Conservation (phyloP, 2,888 invertebrate genomes). For the Nysson spinosus region DNA sequence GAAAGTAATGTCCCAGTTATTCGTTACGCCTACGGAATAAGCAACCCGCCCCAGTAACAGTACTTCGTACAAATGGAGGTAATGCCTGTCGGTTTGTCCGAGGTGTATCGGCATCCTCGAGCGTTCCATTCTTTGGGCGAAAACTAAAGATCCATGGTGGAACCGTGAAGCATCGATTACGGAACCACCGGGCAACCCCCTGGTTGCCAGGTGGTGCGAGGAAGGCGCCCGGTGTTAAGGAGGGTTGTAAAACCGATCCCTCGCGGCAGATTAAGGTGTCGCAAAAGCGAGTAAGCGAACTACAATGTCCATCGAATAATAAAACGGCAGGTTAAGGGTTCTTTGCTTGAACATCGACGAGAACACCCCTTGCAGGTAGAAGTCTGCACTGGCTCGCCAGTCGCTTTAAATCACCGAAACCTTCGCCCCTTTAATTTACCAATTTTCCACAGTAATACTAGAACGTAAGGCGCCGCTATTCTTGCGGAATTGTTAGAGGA, state of each 20-base stretch:
- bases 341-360: background rate
- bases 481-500: background rate
- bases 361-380: conserved; percentile 30
- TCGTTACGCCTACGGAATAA: background rate
- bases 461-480: conserved; percentile 30
- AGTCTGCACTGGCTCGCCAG: conserved; percentile 20
- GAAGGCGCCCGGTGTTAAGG: conserved; percentile 50
- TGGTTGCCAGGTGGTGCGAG: conserved; percentile 30
- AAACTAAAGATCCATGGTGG: conserved; percentile 8
- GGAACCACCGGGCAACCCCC: conserved; percentile 7
- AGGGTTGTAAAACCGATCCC: conserved; percentile 56
- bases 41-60: conserved; percentile 2
- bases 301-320: conserved; percentile 59
- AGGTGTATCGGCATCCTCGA: conserved; percentile 13
- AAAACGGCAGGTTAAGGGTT: conserved; percentile 63
- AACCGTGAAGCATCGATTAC: conserved; percentile 41
- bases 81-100: background rate
- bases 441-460: conserved; percentile 20
- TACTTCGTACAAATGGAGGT: conserved; percentile 10
- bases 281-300: conserved; percentile 51
- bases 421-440: conserved; percentile 29
- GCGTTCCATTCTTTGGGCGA: conserved; percentile 3
- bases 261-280: conserved; percentile 59
- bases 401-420: conserved; percentile 40
- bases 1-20: too few relatives aligned